Evolutionary conservation across 2,888 invertebrate genomes (phyloP), one percentile per base, ranked within the genome.

Genomic region (Odontocolon sp.): DNA sequence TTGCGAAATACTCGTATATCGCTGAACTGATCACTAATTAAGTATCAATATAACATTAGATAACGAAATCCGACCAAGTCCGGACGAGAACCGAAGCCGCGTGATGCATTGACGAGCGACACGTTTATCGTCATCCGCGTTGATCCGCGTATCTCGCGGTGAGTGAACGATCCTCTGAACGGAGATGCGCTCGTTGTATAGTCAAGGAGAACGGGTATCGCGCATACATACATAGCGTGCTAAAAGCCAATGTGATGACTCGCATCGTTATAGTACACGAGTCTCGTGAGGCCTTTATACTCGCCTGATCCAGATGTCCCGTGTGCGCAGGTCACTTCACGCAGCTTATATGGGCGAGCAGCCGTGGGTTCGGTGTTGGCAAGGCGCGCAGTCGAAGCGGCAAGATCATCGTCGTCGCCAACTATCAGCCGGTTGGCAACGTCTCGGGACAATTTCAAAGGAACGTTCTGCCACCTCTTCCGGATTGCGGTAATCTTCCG

Each of bases 401-500:
- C 9, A 95, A 95, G 86, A 92, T 95, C 50, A 94, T 96, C 79
- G 96, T 97, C 0, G 97, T 97, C 0, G 96, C 96, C 11, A 95
- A 96, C 91, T 97, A 97, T 89, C 93, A 94, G 38, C 96, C 97
- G 0, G 94, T 95, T 0, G 97, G 95, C 23, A 97, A 97, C 89
- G 89, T 93, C 33, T 93, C 94, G 1, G 95, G 96, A 4, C 92
- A 92, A 21, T 96, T 95, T 89, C 92, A 94, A 84, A 92, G 93
- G 66, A 97, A 97, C 90, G 96, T 97, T n/a, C 91, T 94, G 52
- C 94, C 95, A 0, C 95, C 95, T 0, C 88, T 93, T 69, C 94
- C 94, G n/a, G 94, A 94, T 83, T 92, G 91, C 85, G 91, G 91
- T 80, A 92, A 92, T 23, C 66, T 83, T 6, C 91, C 92, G 14